phyloP scores from a whole-genome alignment of 2,888 invertebrate genomes.

The Pachydiplax longipennis region DNA sequence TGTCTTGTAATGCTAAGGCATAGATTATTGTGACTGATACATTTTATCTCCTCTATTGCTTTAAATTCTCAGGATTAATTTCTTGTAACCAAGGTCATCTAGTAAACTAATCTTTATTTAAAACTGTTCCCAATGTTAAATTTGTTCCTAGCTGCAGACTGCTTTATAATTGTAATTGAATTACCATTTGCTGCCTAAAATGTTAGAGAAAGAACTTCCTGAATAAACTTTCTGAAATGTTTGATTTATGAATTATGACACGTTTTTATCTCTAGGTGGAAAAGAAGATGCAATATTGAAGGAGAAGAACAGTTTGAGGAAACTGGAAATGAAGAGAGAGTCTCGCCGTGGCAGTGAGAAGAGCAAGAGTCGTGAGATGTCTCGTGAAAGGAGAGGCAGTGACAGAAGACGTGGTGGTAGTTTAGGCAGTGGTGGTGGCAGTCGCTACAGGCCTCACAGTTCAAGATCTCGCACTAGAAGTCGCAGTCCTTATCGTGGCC shows the following conservation, averaged over 20 bases:
- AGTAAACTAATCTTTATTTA: no score
- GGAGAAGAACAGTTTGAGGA: not conserved
- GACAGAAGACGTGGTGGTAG: constrained; percentile 47
- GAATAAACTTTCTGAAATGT: no score
- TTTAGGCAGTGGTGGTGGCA: constrained; percentile 48
- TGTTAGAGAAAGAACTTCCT: no score
- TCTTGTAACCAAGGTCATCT: no score
- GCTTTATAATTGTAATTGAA: no score
- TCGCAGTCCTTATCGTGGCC: constrained; percentile 47
- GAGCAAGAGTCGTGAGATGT: constrained; percentile 53
- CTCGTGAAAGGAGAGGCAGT: constrained; percentile 52
- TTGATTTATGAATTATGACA: no score
- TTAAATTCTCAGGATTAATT: no score
- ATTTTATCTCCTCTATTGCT: not conserved
- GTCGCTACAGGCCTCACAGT: constrained; percentile 39
- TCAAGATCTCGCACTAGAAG: constrained; percentile 19
- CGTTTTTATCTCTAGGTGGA: not conserved
- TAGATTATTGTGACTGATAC: not conserved
- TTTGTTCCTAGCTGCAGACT: no score
- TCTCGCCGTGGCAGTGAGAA: not conserved
- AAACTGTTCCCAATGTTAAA: no score
- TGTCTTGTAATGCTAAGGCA: not conserved
- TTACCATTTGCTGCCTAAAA: no score
- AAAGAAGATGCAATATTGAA: not conserved
- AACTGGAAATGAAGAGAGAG: not conserved